Evolutionary conservation across 2,888 invertebrate genomes (phyloP), one percentile per base, ranked within the genome.

Genomic region (Leptopilina drosophilae): DNA sequence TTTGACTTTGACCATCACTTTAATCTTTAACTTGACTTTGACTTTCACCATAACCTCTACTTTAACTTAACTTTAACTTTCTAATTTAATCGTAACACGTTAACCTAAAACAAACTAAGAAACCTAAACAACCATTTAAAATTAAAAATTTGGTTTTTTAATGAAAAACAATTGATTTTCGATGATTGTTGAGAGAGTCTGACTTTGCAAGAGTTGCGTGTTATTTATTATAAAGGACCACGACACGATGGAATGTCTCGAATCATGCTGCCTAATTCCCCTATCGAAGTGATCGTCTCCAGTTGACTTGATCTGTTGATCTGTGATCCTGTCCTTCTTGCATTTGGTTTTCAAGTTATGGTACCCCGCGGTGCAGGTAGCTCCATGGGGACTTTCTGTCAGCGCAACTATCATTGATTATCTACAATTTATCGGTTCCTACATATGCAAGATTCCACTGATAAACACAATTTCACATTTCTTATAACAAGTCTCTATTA

Each of bases 181-280:
- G 8, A 62, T 62, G 56, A 11, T 56, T 73, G 73, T 53, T 26
- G 26, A 56, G 33, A 73, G 33, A 33, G 20, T 20, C 9, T 33
- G 73, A 80, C 77, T 78, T 80, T 65, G 81, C 80, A 78, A 82
- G 80, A 76, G 76, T 76, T 64, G 80, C 80, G 82, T 81, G 82
- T 80, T 85, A 80, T 83, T 83, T 76, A 79, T 81, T 66, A 82
- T 82, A 66, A 78, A 77, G 81, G 84, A 84, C 84, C 85, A 84
- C 82, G 87, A 85, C 84, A 82, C 82, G 69, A 12, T 85, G 87
- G 88, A 90, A 90, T 89, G 88, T 82, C 33, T 84, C 88, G 87
- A 87, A 90, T 90, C 90, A 90, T 90, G 88, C 88, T 89, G 85
- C 87, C 86, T 89, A 90, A 90, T 90, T 89, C 88, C 83, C 79